Evolutionary conservation across 1,140 invertebrate genomes (phyloP), one percentile per base, ranked within the genome.

Genomic region (Neotoxoptera formosana): DNA sequence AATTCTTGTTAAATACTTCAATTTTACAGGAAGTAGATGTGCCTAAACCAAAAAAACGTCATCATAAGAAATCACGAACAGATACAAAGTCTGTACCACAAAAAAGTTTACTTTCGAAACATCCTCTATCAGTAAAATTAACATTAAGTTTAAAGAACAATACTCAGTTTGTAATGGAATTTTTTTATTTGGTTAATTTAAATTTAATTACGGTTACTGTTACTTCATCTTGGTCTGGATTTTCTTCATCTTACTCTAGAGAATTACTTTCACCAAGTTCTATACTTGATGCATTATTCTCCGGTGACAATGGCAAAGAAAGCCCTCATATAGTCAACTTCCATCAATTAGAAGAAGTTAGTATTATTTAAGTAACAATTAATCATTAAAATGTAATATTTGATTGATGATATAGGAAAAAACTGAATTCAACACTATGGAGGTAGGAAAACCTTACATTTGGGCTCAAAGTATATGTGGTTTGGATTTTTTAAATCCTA

Each of bases 131-230:
- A n/a, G 91, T 93, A 17, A 93, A 93, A n/a, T 93, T 93, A 14
- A 93, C 81, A 36, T 84, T 93, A 53, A 93, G 48, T 45, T 93
- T 93, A 34, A 83, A 93, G 56, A 93, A 93, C 51, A 56, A n/a
- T 84, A 93, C 91, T 41, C 47, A 86, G 48, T 93, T 93, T 86
- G 48, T 56, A 3, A 84, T 93, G 76, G 91, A 93, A 93, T 93
- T 93, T 93, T 93, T 93, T 84, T 93, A 93, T 83, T 93, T 93
- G 91, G 91, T 84, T 21, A 93, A 93, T 86, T 84, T 93, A 84
- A 93, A 93, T 8, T 47, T 93, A 83, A 84, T 93, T 45, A 93
- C 91, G 30, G 91, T 93, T 47, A 84, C 81, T n/a, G 91, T 93
- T 25, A 45, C 81, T 45, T 93, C 91, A 45, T 93, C 81, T 53